Percentiles rank a stretch among this genome's conserved stretches.
These are phyloP conservation scores for Heliothis virescens DNA, from an alignment of 1,140 invertebrate genomes.

Conservation along the genomic window DNA sequence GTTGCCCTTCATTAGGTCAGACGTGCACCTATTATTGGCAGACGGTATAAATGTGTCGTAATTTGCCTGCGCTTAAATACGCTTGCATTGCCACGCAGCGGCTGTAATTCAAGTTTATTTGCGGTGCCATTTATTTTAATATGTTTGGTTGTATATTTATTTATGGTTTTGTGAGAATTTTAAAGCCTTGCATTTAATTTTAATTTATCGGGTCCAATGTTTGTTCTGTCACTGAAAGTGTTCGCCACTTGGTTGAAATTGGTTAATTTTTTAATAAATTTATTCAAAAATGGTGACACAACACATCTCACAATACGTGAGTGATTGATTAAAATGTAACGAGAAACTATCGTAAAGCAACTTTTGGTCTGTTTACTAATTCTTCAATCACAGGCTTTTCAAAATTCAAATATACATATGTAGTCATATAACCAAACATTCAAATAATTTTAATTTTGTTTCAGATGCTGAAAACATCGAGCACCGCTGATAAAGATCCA, in stretches of 20 bases:
- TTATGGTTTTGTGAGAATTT: background rate
- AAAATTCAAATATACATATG: no score
- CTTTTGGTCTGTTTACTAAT: no score
- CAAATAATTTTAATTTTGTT: background rate
- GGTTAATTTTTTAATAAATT: no score
- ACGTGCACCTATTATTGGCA: slow-evolving; percentile 37
- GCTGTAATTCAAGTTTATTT: slow-evolving; percentile 30
- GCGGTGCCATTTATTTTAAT: slow-evolving; percentile 4
- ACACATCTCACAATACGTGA: no score
- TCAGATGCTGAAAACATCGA: background rate
- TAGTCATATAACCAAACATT: no score
- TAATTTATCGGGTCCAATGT: background rate
- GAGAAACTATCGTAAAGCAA: no score
- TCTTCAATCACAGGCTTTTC: no score
- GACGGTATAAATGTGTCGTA: slow-evolving; percentile 49
- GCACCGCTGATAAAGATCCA: background rate
- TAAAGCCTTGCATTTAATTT: background rate
- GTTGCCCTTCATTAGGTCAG: slow-evolving; percentile 66
- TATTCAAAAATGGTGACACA: background rate
- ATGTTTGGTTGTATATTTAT: background rate
- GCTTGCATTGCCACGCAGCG: slow-evolving; percentile 1
- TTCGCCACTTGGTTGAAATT: no score
- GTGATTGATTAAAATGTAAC: no score
- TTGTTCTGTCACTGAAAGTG: no score
- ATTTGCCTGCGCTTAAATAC: slow-evolving; percentile 39